Evolutionary conservation across 37 sponge, comb jelly and placozoan species (phyloP).

Genomic region (Aplysina aerophoba): DNA sequence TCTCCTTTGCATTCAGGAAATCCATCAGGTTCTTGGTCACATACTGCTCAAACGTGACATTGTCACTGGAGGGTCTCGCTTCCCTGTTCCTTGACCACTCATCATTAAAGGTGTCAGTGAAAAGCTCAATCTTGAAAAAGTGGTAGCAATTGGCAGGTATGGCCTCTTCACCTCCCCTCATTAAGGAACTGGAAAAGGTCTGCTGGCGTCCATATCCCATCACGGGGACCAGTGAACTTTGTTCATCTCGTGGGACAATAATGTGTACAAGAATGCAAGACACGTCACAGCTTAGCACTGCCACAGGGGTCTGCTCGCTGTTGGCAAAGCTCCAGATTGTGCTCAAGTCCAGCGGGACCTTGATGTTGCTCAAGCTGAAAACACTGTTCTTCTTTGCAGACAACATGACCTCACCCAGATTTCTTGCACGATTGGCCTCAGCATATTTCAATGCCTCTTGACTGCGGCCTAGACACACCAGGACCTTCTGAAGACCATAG

Average conservation of each 20-base stretch:
- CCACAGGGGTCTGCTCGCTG: constrained; percentile 34
- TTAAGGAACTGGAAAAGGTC: not conserved
- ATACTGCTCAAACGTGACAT: constrained; percentile 22
- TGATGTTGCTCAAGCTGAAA: not conserved
- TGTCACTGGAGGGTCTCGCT: not conserved
- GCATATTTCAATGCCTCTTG: constrained; percentile 51
- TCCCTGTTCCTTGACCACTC: not conserved
- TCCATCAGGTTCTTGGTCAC: constrained; percentile 12
- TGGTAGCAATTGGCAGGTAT: constrained; percentile 7
- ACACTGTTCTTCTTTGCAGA: constrained; percentile 10
- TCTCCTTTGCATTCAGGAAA: constrained; percentile 15
- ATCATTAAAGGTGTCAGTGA: too few relatives aligned
- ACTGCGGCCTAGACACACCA: constrained; percentile 39
- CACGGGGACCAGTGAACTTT: not conserved
- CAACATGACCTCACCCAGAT: constrained; percentile 74
- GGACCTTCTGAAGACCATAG: constrained; percentile 59
- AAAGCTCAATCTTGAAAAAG: constrained; percentile 9
- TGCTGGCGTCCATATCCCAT: too few relatives aligned
- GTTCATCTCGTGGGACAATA: not conserved
- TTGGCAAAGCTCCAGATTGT: constrained; percentile 31
- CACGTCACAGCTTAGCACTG: constrained; percentile 58
- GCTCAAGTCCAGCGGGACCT: constrained; percentile 39
- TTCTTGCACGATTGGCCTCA: constrained; percentile 68
- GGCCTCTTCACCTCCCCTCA: not conserved
- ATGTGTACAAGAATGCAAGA: constrained; percentile 48